Percentiles rank a stretch among this genome's conserved stretches.
These are phyloP conservation scores for Lichenostomus cassidix DNA, from an alignment of 2,113 vertebrate species.

Conservation along the genomic window DNA sequence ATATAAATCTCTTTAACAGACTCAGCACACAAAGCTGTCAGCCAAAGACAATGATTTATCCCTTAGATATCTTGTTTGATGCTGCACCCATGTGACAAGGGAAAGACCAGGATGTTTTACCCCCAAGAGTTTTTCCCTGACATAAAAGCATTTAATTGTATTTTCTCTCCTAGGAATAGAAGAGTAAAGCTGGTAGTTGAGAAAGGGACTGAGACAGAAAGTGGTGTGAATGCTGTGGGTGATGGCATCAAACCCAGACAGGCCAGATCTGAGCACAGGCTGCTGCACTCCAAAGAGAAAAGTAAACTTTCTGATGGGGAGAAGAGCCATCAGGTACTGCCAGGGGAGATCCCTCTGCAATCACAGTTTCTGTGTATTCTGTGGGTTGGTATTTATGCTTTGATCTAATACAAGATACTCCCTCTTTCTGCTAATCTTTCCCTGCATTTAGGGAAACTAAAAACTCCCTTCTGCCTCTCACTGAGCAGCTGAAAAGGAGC, in stretches of 20 bases:
- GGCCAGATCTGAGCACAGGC: conserved; percentile 55
- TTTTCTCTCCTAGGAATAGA: conserved; percentile 63
- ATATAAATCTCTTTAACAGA: not conserved
- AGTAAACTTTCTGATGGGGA: conserved; percentile 64
- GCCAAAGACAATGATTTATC: not conserved
- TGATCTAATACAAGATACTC: not conserved
- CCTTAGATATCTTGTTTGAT: not conserved
- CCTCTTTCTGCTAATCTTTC: not conserved
- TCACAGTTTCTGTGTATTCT: not conserved
- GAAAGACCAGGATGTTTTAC: not conserved
- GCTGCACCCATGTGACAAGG: not conserved
- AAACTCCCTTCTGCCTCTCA: not conserved
- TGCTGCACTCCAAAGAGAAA: conserved; percentile 63
- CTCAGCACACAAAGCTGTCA: not conserved
- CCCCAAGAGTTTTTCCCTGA: not conserved
- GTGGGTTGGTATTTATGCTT: not conserved
- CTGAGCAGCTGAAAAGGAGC: not conserved
- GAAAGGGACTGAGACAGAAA: conserved; percentile 70
- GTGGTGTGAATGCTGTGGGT: conserved; percentile 1
- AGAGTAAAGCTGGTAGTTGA: conserved; percentile 65
- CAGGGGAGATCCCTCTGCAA: not conserved
- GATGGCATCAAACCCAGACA: conserved; percentile 50
- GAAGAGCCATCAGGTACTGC: conserved; percentile 70
- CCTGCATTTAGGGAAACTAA: not conserved
- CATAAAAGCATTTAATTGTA: not conserved